Evolutionary conservation across 2,888 invertebrate genomes (phyloP), one percentile per base, ranked within the genome.

Genomic region (Celastrina argiolus): DNA sequence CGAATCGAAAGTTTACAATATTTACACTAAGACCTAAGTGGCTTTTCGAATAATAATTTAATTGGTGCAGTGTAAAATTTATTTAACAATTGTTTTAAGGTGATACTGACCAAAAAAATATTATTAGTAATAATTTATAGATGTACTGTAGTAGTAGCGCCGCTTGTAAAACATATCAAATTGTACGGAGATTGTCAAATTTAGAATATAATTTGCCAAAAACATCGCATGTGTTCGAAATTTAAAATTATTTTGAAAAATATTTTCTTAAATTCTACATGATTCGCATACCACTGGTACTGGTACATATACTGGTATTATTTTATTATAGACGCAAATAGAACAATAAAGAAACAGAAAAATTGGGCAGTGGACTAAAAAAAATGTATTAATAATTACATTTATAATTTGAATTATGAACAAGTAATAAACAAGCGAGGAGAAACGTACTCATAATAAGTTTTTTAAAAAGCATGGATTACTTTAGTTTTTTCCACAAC

Each of bases 61-160:
- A 39, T 63, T 74, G 81, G 83, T 85, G 83, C 83, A 79, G 82
- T 81, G 79, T 82, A 77, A 72, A 77, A 78, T 72, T 75, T 70
- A 70, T 69, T 71, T 31, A 31, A 64, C 63, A 45, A 66, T 34
- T 63, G 59, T 65, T 63, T 51, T 63, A 65, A 67, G 63, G 63
- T 66, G 64, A 66, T 66, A 65, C 63, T 51, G 66, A 66, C 64
- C 67, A 69, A 67, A 65, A 69, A 65, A 36, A 65, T 59, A 26
- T 39, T 18, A 36, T 26, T 63, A 58, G 45, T 67, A 65, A 67
- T 63, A 67, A 56, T 59, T 56, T 56, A 63, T 63, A 51, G 65
- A 22, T 39, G 61, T 61, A 61, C 66, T 65, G 28, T 61, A 65
- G 65, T 67, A 67, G 67, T 65, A 66, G 67, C 58, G 65, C 61